Base-by-base conservation (phyloP, 2,888 invertebrate genomes). In the Leptura quadrifasciata region DNA sequence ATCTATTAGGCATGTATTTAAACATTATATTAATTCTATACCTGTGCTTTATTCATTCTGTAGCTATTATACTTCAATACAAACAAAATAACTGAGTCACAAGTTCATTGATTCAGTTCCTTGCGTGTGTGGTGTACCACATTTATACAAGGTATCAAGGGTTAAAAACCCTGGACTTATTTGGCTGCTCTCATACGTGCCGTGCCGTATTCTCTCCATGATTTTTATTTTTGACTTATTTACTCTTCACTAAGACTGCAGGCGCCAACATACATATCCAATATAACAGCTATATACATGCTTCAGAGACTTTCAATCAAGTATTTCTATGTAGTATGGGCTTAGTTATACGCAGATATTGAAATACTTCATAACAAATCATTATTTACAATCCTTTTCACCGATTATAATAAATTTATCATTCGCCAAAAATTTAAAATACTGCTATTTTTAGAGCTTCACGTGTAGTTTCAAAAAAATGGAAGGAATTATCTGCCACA, bases 21-120 rank as follows among this genome's bases (percentile, higher is more conserved):
- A 31, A 6, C 27, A 31, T 31, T 31, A 31, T 31, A n/a, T 31
- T 8, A 31, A 8, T 31, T 31, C 0, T 31, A 31, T 4, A 8
- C 27, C 5, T 6, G n/a, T n/a, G n/a, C 5, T 47, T 47, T 47
- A 21, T 63, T 39, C 39, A 39, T 21, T 39, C 12, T 15, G 39
- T 39, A 63, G 39, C 20, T 20, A 39, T 10, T 39, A 8, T 61
- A 61, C 61, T 31, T 73, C 47, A 74, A 74, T 76, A 69, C 71
- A 76, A 79, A 65, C 76, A 79, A 79, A 79, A 76, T 74, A 76
- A 76, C 70, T 79, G 79, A 79, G 70, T 79, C 79, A 79, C 52
- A 69, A 76, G 78, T 80, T 78, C 78, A 80, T 76, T 77, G 76
- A 75, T 78, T 78, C 76, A 76, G 55, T 61, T 17, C 72, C 60